These are phyloP conservation scores for Eulemur rufifrons DNA, from an alignment of 2,113 vertebrate genomes.

Conservation along the genomic window DNA sequence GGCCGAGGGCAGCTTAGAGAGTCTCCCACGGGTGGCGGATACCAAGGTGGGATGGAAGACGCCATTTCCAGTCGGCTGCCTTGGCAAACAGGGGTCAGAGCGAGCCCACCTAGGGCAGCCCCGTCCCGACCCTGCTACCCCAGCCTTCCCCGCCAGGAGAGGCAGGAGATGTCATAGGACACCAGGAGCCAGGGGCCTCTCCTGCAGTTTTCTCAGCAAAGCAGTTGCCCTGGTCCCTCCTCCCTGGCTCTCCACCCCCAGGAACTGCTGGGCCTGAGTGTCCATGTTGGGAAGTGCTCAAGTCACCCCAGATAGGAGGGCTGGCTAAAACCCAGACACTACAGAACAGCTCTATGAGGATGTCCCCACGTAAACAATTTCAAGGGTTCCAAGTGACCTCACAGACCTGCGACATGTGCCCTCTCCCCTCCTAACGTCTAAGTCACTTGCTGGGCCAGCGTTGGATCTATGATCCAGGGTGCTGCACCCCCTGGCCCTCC, in stretches of 20 bases:
- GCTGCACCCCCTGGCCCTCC: neutral
- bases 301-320: neutral
- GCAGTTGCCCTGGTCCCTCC: fast-evolving
- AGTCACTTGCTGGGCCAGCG: neutral
- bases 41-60: neutral
- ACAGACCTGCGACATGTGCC: too few species aligned
- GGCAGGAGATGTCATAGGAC: neutral
- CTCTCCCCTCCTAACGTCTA: neutral
- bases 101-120: too few species aligned
- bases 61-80: neutral
- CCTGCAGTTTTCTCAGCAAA: neutral
- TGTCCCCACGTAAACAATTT: neutral
- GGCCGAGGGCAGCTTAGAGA: neutral
- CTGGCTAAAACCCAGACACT: neutral
- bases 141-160: neutral
- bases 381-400: neutral
- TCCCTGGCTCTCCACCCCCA: neutral
- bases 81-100: neutral
- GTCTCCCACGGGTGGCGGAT: fast-evolving
- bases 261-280: neutral
- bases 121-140: neutral
- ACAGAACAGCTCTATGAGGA: too few species aligned
- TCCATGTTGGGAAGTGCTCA: fast-evolving
- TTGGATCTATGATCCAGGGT: too few species aligned
- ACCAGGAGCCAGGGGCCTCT: neutral